Percentiles rank a stretch among this genome's conserved stretches.
Conservation (phyloP, 2,888 invertebrate species). For the Harpagoxenus sublaevis region DNA sequence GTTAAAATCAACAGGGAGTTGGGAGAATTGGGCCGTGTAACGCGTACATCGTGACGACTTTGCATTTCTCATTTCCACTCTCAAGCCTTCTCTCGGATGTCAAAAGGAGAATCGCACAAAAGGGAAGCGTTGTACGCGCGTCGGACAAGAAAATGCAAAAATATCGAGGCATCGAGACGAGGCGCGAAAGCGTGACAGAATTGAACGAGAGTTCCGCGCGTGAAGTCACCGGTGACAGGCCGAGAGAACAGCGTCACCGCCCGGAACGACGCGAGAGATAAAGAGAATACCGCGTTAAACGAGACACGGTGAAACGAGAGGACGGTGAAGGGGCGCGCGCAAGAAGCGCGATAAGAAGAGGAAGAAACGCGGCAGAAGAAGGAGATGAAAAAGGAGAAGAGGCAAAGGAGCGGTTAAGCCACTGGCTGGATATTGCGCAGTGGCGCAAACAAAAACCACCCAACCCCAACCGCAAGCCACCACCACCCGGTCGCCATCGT, state of each 20-base stretch:
- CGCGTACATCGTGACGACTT: background rate
- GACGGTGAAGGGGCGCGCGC: constrained; percentile 51
- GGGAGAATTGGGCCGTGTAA: background rate
- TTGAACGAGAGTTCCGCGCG: constrained; percentile 61
- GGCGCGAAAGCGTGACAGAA: constrained; percentile 66
- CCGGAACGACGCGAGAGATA: constrained; percentile 57
- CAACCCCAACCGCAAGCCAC: constrained; percentile 57
- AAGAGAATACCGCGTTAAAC: constrained; percentile 54
- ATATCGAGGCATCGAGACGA: constrained; percentile 67
- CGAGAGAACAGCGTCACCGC: constrained; percentile 63
- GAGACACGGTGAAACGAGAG: constrained; percentile 36
- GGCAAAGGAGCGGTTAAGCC: constrained; percentile 65
- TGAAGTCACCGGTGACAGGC: constrained; percentile 59
- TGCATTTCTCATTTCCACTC: background rate
- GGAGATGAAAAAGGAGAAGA: constrained; percentile 24
- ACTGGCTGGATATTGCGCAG: constrained; percentile 78
- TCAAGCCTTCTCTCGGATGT: background rate
- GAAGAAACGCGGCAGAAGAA: constrained; percentile 18
- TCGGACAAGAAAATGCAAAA: constrained; percentile 65
- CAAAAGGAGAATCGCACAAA: constrained; percentile 15
- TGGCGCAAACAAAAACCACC: constrained; percentile 81
- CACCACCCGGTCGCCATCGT: constrained; percentile 20
- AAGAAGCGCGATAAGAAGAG: constrained; percentile 59
- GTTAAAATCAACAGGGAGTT: background rate
- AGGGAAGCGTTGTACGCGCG: background rate